Evolutionary conservation across 1,140 invertebrate species (phyloP).

Genomic region (Aphis craccivora): DNA sequence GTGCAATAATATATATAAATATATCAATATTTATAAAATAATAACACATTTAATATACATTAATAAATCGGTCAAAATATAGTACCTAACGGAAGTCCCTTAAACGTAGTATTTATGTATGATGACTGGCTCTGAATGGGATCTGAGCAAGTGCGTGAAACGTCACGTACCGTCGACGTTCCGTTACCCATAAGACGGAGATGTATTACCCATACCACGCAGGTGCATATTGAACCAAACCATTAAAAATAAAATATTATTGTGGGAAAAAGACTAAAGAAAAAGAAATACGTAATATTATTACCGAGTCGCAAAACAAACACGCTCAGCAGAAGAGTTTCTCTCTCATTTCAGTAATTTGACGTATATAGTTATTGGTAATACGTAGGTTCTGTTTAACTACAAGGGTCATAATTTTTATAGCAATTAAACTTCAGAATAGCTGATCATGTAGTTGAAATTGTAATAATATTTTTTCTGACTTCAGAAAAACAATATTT

Average conservation of each 20-base stretch:
- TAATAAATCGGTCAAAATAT: conserved; percentile 33
- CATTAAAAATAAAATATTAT: conserved; percentile 47
- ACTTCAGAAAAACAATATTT: neutral
- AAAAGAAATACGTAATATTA: conserved; percentile 26
- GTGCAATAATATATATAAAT: neutral
- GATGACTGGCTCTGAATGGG: neutral
- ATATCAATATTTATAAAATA: neutral
- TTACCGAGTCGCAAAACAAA: conserved; percentile 32
- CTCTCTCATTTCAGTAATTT: neutral
- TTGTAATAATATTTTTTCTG: neutral
- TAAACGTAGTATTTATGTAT: conserved; percentile 17
- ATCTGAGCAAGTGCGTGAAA: conserved; percentile 34
- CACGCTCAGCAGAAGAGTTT: neutral
- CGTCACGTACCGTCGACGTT: conserved; percentile 45
- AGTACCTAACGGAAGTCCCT: neutral
- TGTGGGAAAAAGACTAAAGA: conserved; percentile 22
- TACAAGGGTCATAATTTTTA: neutral
- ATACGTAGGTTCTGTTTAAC: neutral
- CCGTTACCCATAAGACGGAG: conserved; percentile 45
- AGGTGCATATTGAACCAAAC: conserved; percentile 41
- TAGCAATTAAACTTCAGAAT: neutral
- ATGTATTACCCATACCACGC: conserved; percentile 28
- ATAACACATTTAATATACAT: neutral
- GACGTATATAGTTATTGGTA: neutral
- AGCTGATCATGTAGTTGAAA: neutral